Conservation (phyloP, 2,113 vertebrate genomes). For the Sander vitreus region DNA sequence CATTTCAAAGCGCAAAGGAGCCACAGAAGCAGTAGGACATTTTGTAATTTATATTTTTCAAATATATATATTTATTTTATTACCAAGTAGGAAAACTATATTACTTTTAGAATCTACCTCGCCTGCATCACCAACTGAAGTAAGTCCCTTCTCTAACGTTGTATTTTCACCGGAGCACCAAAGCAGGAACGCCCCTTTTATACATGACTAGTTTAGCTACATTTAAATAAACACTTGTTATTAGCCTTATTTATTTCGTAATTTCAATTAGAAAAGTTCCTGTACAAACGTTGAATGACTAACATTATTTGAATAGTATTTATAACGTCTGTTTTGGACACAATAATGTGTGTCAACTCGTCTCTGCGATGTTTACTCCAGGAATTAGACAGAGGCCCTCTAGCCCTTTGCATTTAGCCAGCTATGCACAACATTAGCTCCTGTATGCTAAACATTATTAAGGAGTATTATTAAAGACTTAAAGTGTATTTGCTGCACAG, state of each 20-base stretch:
- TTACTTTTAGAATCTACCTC: conserved; percentile 52
- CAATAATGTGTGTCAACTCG: not conserved
- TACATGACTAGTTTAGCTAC: not conserved
- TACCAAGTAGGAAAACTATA: not conserved
- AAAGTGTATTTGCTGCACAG: not conserved
- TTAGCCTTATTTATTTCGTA: not conserved
- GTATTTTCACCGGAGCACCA: conserved; percentile 1
- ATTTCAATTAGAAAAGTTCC: not conserved
- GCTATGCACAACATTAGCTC: not conserved
- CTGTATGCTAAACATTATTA: not conserved
- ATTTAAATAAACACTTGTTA: not conserved
- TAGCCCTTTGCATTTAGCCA: not conserved
- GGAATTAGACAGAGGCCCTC: conserved; percentile 34
- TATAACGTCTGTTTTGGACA: not conserved
- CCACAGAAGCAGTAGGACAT: not conserved
- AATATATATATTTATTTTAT: conserved; percentile 55
- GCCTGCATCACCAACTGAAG: conserved; percentile 45
- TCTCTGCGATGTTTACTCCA: conserved; percentile 3
- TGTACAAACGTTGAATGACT: not conserved
- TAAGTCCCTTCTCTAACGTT: conserved; percentile 52
- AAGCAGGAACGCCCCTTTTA: conserved; percentile 64
- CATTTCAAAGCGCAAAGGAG: conserved; percentile 73
- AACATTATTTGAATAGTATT: not conserved
- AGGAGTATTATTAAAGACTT: not conserved
- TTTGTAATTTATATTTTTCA: conserved; percentile 56